phyloP scores from a whole-genome alignment of 2,888 invertebrate species.

The Thecophora atra region DNA sequence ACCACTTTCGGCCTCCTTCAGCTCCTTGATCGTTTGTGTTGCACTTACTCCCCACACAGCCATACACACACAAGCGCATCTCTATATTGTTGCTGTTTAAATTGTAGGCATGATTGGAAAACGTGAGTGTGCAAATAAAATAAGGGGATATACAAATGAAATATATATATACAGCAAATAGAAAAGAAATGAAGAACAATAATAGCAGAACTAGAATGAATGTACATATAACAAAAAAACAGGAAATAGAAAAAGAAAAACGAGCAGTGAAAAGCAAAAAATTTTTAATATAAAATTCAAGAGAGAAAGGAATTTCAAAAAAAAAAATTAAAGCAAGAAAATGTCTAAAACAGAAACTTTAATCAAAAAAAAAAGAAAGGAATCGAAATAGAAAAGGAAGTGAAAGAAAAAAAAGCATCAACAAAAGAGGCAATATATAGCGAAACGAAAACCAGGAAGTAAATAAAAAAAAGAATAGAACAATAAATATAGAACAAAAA shows the following conservation, averaged over 20 bases:
- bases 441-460: no score
- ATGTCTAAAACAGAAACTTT: background rate
- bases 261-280: background rate
- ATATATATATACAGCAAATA: background rate
- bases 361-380: background rate
- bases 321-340: constrained; percentile 1
- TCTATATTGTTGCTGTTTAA: constrained; percentile 9
- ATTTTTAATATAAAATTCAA: background rate
- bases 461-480: no score
- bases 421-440: no score
- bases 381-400: background rate
- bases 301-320: background rate
- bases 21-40: background rate
- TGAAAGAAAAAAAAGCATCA: background rate
- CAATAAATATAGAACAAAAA: no score
- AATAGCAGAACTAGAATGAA: background rate
- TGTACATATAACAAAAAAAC: background rate
- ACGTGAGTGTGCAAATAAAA: background rate
- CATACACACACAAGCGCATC: background rate
- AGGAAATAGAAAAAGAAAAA: background rate
- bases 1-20: background rate
- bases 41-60: background rate
- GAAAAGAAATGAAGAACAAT: background rate
- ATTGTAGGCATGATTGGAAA: constrained; percentile 23
- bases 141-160: background rate